phyloP scores from a whole-genome alignment of 2,113 vertebrate species.

The Camelus bactrianus region DNA sequence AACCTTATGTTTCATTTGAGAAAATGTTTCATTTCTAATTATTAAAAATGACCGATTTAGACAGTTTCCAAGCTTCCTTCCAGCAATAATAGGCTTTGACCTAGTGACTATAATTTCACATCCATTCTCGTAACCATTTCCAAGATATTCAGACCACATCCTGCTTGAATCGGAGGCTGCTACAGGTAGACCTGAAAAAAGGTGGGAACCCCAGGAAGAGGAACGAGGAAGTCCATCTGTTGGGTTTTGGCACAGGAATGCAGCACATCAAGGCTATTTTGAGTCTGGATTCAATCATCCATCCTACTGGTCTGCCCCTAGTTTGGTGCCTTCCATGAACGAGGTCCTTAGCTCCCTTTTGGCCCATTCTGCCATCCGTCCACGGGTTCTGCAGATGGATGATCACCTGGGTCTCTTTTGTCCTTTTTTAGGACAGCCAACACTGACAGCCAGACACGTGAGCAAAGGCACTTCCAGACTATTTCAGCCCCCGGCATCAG shows the following conservation, averaged over 20 bases:
- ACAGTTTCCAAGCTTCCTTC: background rate
- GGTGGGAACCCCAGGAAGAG: background rate
- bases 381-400: background rate
- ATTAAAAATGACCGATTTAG: background rate
- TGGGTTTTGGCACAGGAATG: background rate
- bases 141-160: background rate
- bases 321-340: background rate
- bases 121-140: background rate
- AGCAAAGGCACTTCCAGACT: background rate
- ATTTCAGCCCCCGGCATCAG: background rate
- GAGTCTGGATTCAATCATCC: background rate
- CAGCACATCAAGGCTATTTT: background rate
- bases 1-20: background rate
- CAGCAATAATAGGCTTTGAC: background rate
- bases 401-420: background rate
- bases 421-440: background rate
- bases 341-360: background rate
- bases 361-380: background rate
- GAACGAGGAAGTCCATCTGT: background rate
- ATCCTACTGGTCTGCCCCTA: too few relatives aligned
- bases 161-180: background rate
- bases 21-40: background rate
- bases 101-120: background rate
- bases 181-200: background rate
- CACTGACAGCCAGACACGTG: background rate